These are phyloP conservation scores for Carabus problematicus DNA, from an alignment of 2,888 invertebrate genomes.

Conservation along the genomic window DNA sequence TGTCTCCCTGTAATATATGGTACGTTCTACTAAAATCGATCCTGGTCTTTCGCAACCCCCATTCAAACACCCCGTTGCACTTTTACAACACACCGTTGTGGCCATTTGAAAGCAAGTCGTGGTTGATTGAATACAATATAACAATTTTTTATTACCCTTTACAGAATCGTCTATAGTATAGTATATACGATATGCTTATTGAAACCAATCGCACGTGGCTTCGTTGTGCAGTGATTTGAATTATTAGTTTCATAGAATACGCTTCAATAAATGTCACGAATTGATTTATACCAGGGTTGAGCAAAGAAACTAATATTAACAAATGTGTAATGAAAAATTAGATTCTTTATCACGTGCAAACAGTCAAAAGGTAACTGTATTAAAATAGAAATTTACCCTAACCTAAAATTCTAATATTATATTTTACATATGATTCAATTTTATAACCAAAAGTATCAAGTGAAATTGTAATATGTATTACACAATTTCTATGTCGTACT, in stretches of 20 bases:
- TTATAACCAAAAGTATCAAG: background rate
- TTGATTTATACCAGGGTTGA: background rate
- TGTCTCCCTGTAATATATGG: too few relatives aligned
- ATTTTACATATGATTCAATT: background rate
- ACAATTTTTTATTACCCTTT: constrained; percentile 38
- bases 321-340: background rate
- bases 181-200: background rate
- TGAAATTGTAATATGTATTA: too few relatives aligned
- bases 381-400: too few relatives aligned
- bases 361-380: too few relatives aligned
- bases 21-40: constrained; percentile 7
- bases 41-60: constrained; percentile 12
- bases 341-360: too few relatives aligned
- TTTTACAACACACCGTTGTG: constrained; percentile 4
- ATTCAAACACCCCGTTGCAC: constrained; percentile 8
- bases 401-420: too few relatives aligned
- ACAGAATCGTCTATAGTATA: background rate
- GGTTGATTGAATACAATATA: constrained; percentile 23
- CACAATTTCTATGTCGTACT: too few relatives aligned
- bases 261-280: background rate
- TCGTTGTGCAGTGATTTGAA: constrained; percentile 30
- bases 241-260: constrained; percentile 27
- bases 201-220: constrained; percentile 15
- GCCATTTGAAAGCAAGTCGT: constrained; percentile 9
- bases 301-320: background rate